Conservation (phyloP, 2,113 vertebrate genomes). For the Lagenorhynchus albirostris region DNA sequence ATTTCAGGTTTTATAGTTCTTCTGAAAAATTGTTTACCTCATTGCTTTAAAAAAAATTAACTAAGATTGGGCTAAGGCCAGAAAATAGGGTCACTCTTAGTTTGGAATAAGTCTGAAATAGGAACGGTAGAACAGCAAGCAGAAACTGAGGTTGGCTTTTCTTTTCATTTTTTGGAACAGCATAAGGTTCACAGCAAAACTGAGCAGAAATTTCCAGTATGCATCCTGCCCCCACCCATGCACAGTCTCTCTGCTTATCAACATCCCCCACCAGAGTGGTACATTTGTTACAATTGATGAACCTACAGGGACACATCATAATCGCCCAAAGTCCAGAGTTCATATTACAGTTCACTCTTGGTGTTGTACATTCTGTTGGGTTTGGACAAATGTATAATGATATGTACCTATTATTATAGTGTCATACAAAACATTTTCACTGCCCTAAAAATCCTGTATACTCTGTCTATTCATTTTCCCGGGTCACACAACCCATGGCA, state of each 20-base stretch:
- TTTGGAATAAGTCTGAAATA: not conserved
- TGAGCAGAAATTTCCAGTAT: not conserved
- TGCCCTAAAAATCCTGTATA: not conserved
- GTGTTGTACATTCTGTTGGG: too few species aligned
- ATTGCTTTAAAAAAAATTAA: not conserved
- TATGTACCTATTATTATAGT: not conserved
- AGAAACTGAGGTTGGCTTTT: not conserved
- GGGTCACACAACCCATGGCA: not conserved
- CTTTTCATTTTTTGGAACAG: not conserved
- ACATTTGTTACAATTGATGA: not conserved
- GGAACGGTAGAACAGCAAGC: not conserved
- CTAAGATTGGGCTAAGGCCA: not conserved
- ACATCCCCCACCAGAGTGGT: not conserved
- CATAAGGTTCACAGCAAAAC: not conserved
- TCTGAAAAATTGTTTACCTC: not conserved
- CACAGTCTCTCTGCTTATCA: not conserved
- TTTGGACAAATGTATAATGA: too few species aligned
- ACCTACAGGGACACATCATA: not conserved
- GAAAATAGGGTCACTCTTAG: not conserved
- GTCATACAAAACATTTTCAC: not conserved
- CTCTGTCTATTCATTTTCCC: not conserved
- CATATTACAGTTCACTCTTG: not conserved
- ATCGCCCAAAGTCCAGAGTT: not conserved
- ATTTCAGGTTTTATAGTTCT: not conserved
- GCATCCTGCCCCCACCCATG: not conserved